Percentiles rank a stretch among this genome's conserved stretches.
Evolutionary conservation across 2,113 vertebrate species (phyloP).

Genomic region (Embiotoca jacksoni): DNA sequence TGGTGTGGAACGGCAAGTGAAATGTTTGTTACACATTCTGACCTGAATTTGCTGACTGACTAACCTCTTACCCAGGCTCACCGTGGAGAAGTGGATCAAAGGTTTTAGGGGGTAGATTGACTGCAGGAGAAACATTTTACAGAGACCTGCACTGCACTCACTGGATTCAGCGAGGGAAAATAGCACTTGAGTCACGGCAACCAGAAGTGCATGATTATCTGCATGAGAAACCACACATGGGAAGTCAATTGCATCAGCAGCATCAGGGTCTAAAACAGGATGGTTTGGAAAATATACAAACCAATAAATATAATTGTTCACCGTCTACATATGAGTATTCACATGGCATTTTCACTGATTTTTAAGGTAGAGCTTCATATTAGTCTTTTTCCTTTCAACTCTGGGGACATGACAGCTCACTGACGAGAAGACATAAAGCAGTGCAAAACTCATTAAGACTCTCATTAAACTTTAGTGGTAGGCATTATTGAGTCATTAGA

Average conservation of each 20-base stretch:
- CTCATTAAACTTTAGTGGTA: background rate
- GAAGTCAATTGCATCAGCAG: background rate
- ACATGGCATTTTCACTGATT: too few species aligned
- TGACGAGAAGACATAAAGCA: slow-evolving; percentile 9
- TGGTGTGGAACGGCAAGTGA: slow-evolving; percentile 53
- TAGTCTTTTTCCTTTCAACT: background rate
- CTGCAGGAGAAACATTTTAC: slow-evolving; percentile 32
- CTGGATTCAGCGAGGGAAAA: slow-evolving; percentile 14
- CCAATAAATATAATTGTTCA: background rate
- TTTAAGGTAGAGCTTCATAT: background rate
- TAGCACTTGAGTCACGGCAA: background rate
- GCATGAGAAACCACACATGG: background rate
- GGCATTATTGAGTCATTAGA: slow-evolving; percentile 21
- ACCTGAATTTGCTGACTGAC: slow-evolving; percentile 57
- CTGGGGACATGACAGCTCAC: background rate
- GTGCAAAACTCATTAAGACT: slow-evolving; percentile 12
- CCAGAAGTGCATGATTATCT: background rate
- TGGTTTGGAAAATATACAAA: background rate
- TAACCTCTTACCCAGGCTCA: slow-evolving; percentile 41
- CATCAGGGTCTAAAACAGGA: background rate
- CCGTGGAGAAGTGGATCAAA: slow-evolving; percentile 36
- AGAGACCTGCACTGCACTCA: slow-evolving; percentile 12
- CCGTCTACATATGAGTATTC: too few species aligned
- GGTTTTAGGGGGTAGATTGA: slow-evolving; percentile 25
- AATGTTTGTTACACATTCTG: slow-evolving; percentile 55